Evolutionary conservation across 2,797 vertebrate species (phyloP).

Genomic region (Bucorvus abyssinicus): DNA sequence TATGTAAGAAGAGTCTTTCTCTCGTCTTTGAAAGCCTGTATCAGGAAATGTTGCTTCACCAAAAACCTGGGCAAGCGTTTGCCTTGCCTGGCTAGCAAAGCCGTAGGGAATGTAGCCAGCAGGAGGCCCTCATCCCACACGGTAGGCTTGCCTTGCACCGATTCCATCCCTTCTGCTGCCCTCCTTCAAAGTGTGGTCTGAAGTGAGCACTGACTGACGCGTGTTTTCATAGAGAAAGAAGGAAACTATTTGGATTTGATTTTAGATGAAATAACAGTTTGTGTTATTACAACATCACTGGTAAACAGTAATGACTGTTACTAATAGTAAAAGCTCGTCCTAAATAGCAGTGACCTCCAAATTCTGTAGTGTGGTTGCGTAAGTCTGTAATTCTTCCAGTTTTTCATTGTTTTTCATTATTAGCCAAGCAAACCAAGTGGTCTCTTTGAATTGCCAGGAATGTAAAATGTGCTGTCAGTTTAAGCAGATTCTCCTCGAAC

Average conservation of each 20-base stretch:
- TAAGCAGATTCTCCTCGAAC: not conserved
- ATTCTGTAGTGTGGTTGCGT: not conserved
- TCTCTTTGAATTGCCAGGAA: not conserved
- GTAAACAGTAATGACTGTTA: not conserved
- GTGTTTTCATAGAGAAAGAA: too few species aligned
- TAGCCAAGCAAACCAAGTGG: not conserved
- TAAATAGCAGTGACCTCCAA: not conserved
- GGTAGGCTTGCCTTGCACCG: fast-evolving
- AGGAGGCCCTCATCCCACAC: not conserved
- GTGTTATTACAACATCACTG: not conserved
- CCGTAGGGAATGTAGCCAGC: not conserved
- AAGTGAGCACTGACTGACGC: too few species aligned
- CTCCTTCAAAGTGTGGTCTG: fast-evolving
- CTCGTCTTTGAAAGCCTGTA: not conserved
- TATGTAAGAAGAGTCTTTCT: not conserved
- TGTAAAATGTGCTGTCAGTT: not conserved
- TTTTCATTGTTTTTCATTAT: not conserved
- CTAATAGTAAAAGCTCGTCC: not conserved
- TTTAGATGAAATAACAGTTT: not conserved
- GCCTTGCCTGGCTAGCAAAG: not conserved
- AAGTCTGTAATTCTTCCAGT: not conserved
- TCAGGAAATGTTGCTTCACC: not conserved
- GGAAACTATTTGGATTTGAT: too few species aligned
- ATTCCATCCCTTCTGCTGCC: not conserved
- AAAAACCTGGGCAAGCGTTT: not conserved